Evolutionary conservation across 2,888 invertebrate species (phyloP).

Genomic region (Lampropteryx suffumata): DNA sequence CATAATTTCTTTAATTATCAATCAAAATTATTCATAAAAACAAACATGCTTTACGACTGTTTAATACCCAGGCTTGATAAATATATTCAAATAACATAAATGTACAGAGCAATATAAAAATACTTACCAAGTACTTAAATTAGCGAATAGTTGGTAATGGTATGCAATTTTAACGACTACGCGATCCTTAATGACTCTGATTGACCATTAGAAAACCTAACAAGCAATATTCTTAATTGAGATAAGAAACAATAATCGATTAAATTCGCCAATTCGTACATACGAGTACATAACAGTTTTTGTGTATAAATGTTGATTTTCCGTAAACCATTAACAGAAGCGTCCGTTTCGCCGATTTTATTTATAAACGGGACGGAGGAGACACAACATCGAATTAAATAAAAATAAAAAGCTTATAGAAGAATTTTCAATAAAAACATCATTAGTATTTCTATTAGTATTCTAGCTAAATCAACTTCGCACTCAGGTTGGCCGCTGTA

Average conservation of each 20-base stretch:
- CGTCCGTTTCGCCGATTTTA: slow-evolving; percentile 1
- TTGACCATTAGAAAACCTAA: slow-evolving; percentile 19
- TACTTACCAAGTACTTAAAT: neutral
- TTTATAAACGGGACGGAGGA: neutral
- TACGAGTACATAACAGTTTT: slow-evolving; percentile 3
- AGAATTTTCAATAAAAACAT: too few species aligned
- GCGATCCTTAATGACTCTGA: slow-evolving; percentile 12
- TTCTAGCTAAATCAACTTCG: too few species aligned
- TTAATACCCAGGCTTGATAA: too few species aligned
- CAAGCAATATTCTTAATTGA: slow-evolving; percentile 20
- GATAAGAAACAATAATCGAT: slow-evolving; percentile 16
- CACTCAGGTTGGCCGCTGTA: too few species aligned
- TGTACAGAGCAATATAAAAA: too few species aligned
- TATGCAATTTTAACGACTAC: slow-evolving; percentile 13
- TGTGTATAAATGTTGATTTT: slow-evolving; percentile 16
- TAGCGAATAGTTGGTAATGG: slow-evolving; percentile 8
- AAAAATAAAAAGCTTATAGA: slow-evolving; percentile 40
- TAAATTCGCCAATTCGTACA: slow-evolving; percentile 7
- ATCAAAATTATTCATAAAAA: too few species aligned
- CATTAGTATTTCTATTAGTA: too few species aligned
- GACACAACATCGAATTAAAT: slow-evolving; percentile 28
- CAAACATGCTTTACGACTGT: too few species aligned
- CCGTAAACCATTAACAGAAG: slow-evolving; percentile 2
- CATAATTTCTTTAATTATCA: too few species aligned
- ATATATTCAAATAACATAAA: too few species aligned